These are phyloP conservation scores for Macrobrachium nipponense DNA, from an alignment of 1,140 invertebrate genomes.

Conservation along the genomic window DNA sequence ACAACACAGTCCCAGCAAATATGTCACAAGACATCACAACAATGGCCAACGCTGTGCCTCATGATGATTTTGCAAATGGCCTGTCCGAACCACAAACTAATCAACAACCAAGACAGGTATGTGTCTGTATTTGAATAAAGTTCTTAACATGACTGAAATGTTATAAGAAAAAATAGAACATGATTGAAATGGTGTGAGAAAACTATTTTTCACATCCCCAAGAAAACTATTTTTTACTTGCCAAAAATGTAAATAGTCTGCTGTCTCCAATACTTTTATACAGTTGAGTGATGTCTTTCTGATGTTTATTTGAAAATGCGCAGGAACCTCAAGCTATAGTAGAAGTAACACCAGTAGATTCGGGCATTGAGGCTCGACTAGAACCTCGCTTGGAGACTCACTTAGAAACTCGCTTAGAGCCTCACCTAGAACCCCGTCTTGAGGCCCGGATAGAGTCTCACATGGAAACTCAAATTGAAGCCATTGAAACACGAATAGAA, in stretches of 20 bases:
- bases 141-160: not conserved
- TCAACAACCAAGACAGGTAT: conserved; percentile 32
- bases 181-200: not conserved
- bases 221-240: not conserved
- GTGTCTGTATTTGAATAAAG: too few relatives aligned
- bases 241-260: too few relatives aligned
- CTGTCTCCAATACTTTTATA: too few relatives aligned
- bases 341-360: not conserved
- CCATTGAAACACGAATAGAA: conserved; percentile 26
- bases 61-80: conserved; percentile 62
- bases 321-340: conserved; percentile 34
- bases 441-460: conserved; percentile 6
- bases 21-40: conserved; percentile 63
- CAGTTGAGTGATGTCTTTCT: too few relatives aligned
- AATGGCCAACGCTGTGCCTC: conserved; percentile 64
- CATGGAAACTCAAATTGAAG: too few relatives aligned
- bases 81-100: conserved; percentile 30
- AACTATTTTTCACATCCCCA: not conserved
- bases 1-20: conserved; percentile 42
- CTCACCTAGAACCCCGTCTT: conserved; percentile 24
- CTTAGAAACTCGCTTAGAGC: conserved; percentile 14
- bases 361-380: not conserved
- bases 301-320: conserved; percentile 11
- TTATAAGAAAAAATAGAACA: not conserved
- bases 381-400: not conserved